Conservation (phyloP, 2,113 vertebrate species). For the Sinocyclocheilus anophthalmus region DNA sequence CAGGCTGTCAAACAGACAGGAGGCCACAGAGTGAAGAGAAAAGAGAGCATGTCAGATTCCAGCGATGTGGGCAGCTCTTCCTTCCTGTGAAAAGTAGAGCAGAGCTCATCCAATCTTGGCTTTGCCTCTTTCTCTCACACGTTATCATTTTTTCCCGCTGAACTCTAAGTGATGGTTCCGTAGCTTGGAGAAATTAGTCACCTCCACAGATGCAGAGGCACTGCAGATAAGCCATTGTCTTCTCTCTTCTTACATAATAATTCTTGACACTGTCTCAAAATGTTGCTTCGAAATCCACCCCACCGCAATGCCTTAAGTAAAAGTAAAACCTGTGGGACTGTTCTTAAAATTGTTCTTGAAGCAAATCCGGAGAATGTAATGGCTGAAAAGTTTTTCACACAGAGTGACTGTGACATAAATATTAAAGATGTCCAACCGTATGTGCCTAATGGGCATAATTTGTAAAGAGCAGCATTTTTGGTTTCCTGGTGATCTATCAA, state of each 20-base stretch:
- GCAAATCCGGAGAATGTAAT: not conserved
- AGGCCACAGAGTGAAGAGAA: slow-evolving; percentile 9
- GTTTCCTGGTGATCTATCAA: not conserved
- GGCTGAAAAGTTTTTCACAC: not conserved
- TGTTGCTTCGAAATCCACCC: slow-evolving; percentile 43
- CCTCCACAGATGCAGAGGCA: slow-evolving; percentile 50
- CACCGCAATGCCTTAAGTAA: not conserved
- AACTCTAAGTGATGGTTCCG: slow-evolving; percentile 62
- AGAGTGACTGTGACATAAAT: slow-evolving; percentile 2
- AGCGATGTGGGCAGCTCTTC: slow-evolving; percentile 47
- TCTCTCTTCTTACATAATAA: slow-evolving; percentile 64
- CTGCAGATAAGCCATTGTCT: slow-evolving; percentile 51
- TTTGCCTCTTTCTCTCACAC: slow-evolving; percentile 47
- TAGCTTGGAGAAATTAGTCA: slow-evolving; percentile 78
- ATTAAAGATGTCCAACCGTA: not conserved
- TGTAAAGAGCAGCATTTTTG: not conserved
- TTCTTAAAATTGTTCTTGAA: not conserved
- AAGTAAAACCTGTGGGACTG: not conserved
- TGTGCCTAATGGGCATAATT: not conserved
- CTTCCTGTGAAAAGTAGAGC: slow-evolving; percentile 49
- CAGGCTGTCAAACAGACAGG: slow-evolving; percentile 60
- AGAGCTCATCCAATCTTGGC: slow-evolving; percentile 34
- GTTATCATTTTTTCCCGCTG: slow-evolving; percentile 49
- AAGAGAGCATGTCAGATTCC: slow-evolving; percentile 29
- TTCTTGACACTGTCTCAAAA: slow-evolving; percentile 67